Evolutionary conservation across 1,140 invertebrate genomes (phyloP).

Genomic region (Kradibia gibbosae): DNA sequence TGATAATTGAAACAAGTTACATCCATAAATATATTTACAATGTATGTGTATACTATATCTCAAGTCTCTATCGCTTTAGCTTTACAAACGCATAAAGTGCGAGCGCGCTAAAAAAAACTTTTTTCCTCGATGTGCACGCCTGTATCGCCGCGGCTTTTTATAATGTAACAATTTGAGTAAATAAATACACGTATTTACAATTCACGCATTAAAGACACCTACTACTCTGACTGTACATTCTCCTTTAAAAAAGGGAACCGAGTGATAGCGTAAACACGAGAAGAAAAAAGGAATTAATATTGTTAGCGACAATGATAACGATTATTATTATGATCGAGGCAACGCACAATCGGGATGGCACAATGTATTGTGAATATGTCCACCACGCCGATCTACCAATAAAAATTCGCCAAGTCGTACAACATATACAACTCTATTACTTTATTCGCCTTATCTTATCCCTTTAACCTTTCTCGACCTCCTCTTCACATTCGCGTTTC

Average conservation of each 20-base stretch:
- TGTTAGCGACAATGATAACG: slow-evolving; percentile 34
- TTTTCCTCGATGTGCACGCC: slow-evolving; percentile 37
- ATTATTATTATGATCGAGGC: slow-evolving; percentile 31
- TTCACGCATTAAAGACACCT: not conserved
- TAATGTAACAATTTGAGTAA: slow-evolving; percentile 46
- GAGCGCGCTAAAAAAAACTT: slow-evolving; percentile 52
- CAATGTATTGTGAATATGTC: slow-evolving; percentile 62
- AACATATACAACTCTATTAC: slow-evolving; percentile 34
- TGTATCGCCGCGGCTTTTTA: slow-evolving; percentile 48
- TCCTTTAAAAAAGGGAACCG: slow-evolving; percentile 42
- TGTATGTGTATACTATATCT: slow-evolving; percentile 52
- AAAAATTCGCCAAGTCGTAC: slow-evolving; percentile 66
- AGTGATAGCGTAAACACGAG: slow-evolving; percentile 3
- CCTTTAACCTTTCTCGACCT: not conserved
- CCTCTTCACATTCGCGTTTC: not conserved
- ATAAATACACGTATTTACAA: slow-evolving; percentile 49
- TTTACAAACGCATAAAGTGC: slow-evolving; percentile 54
- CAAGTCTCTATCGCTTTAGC: slow-evolving; percentile 61
- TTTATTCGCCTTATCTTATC: slow-evolving; percentile 40
- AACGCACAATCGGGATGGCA: slow-evolving; percentile 59
- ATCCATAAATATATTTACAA: slow-evolving; percentile 51
- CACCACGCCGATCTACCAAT: slow-evolving; percentile 61
- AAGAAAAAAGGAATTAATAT: slow-evolving; percentile 23
- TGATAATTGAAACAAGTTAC: slow-evolving; percentile 58
- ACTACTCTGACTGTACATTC: slow-evolving; percentile 21